Evolutionary conservation across 2,113 vertebrate genomes (phyloP).

Genomic region (Hyla sarda): DNA sequence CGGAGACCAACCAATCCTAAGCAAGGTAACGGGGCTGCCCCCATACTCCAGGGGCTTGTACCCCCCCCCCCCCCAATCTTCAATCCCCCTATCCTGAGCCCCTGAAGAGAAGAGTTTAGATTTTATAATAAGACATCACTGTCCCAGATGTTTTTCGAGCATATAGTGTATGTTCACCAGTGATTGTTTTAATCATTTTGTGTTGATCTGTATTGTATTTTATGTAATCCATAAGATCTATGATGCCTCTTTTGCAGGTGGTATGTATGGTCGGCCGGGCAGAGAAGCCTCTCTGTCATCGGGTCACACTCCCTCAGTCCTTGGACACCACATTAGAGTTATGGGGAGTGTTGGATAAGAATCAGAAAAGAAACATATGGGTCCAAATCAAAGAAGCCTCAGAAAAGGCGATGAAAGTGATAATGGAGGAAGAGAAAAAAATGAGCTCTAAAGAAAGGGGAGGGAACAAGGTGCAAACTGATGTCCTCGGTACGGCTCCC

Average conservation of each 20-base stretch:
- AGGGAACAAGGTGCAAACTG: slow-evolving; percentile 67
- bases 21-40: slow-evolving; percentile 69
- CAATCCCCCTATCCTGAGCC: slow-evolving; percentile 40
- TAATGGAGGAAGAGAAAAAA: slow-evolving; percentile 69
- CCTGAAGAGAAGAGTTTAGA: slow-evolving; percentile 47
- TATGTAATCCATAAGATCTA: neutral
- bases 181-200: slow-evolving; percentile 1
- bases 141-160: slow-evolving; percentile 41
- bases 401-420: slow-evolving; percentile 66
- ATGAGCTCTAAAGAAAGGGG: slow-evolving; percentile 69
- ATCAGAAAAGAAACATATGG: slow-evolving; percentile 62
- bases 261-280: slow-evolving; percentile 70
- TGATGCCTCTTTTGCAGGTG: slow-evolving; percentile 64
- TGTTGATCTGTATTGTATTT: neutral
- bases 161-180: slow-evolving; percentile 2
- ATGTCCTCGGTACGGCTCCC: slow-evolving; percentile 69
- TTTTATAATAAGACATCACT: slow-evolving; percentile 1
- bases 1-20: slow-evolving; percentile 72
- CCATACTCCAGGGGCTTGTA: slow-evolving; percentile 5
- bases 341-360: slow-evolving; percentile 66
- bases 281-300: slow-evolving; percentile 68
- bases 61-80: slow-evolving; percentile 14
- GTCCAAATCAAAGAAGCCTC: slow-evolving; percentile 66
- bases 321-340: slow-evolving; percentile 69
- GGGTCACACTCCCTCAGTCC: slow-evolving; percentile 66